Conservation (phyloP, 2,888 invertebrate genomes). For the Liodrosophila aerea region DNA sequence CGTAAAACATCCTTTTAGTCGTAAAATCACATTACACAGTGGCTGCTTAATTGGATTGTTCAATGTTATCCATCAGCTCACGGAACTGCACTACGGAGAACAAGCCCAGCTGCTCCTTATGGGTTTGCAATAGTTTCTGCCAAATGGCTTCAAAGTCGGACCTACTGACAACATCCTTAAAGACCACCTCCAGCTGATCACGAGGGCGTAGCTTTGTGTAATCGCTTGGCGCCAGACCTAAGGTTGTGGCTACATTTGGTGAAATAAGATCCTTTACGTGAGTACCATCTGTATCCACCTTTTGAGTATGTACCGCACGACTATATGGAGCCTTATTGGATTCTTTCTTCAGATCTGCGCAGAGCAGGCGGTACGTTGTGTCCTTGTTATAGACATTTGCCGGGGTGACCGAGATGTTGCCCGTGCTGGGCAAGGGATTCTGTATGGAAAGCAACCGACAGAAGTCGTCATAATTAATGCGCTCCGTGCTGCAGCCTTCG, state of each 20-base stretch:
- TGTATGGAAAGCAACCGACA: conserved; percentile 61
- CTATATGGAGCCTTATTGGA: conserved; percentile 10
- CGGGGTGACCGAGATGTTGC: conserved; percentile 38
- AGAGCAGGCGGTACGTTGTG: conserved; percentile 75
- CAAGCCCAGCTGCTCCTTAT: conserved; percentile 27
- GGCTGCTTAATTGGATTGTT: neutral
- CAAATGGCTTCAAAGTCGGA: conserved; percentile 43
- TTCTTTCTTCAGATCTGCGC: conserved; percentile 56
- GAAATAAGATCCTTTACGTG: conserved; percentile 62
- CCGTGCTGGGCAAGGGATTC: conserved; percentile 58
- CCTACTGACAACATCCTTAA: conserved; percentile 42
- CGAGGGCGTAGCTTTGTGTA: conserved; percentile 62
- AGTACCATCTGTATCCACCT: conserved; percentile 34
- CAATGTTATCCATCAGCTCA: conserved; percentile 34
- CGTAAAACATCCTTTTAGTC: too few species aligned
- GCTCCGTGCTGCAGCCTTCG: conserved; percentile 48
- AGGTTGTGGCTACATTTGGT: conserved; percentile 56
- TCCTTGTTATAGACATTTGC: conserved; percentile 52
- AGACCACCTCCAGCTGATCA: conserved; percentile 61
- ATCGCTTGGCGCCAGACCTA: conserved; percentile 68
- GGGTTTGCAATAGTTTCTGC: conserved; percentile 29
- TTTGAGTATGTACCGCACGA: neutral
- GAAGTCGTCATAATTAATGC: conserved; percentile 60
- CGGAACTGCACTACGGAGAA: conserved; percentile 53
- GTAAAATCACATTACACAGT: too few species aligned